Percentiles rank a stretch among this genome's conserved stretches.
Evolutionary conservation across 2,888 invertebrate species (phyloP).

Genomic region (Venusia cambrica): DNA sequence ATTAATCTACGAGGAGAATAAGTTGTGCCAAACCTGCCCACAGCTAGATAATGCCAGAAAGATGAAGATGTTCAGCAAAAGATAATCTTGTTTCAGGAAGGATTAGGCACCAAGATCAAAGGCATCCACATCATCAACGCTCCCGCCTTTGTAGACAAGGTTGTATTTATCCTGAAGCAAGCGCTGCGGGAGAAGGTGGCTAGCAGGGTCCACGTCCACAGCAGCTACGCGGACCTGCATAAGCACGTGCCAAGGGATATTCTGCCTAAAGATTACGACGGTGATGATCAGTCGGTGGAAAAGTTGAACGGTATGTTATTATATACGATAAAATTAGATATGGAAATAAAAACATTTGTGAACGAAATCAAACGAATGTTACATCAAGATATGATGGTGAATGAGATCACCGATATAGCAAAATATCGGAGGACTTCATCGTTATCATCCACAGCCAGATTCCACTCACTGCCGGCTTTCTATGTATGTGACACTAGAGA

Average conservation of each 20-base stretch:
- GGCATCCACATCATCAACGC: conserved; percentile 70
- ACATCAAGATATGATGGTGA: too few relatives aligned
- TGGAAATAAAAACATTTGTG: too few relatives aligned
- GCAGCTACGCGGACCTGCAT: conserved; percentile 55
- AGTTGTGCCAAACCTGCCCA: too few relatives aligned
- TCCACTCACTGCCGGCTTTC: too few relatives aligned
- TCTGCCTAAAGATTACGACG: conserved; percentile 63
- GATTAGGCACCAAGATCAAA: conserved; percentile 66
- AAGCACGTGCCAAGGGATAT: conserved; percentile 63
- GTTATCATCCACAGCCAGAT: too few relatives aligned
- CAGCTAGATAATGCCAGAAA: too few relatives aligned
- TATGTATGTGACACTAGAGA: too few relatives aligned
- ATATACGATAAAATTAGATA: too few relatives aligned
- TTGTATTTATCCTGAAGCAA: conserved; percentile 60
- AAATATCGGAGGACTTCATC: too few relatives aligned
- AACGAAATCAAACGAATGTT: too few relatives aligned
- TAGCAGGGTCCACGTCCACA: conserved; percentile 60
- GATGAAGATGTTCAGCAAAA: neutral
- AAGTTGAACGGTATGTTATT: conserved; percentile 55
- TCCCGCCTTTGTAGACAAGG: conserved; percentile 59
- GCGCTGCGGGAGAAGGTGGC: conserved; percentile 65
- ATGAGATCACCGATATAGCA: too few relatives aligned
- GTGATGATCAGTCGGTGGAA: conserved; percentile 48
- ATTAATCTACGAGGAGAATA: too few relatives aligned
- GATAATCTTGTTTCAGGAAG: conserved; percentile 51